phyloP scores from a whole-genome alignment of 2,888 invertebrate genomes.

The Alsophila aescularia region DNA sequence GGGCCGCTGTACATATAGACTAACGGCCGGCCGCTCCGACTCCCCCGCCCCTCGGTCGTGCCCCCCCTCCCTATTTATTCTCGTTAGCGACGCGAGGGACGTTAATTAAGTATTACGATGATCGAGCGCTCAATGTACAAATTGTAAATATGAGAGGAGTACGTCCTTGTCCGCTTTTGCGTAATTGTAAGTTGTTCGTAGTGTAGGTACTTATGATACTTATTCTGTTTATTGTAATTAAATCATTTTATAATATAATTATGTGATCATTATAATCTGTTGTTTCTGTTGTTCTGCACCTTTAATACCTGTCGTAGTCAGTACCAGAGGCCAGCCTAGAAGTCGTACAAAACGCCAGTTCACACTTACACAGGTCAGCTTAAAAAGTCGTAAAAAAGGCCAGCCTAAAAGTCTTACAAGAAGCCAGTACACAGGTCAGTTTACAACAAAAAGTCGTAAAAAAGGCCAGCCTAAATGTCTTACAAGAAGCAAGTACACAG shows the following conservation, averaged over 20 bases:
- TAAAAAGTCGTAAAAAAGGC: too few relatives aligned
- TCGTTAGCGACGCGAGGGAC: conserved; percentile 72
- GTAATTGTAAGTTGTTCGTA: conserved; percentile 83
- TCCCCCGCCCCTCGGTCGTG: conserved; percentile 38
- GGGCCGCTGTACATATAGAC: conserved; percentile 35
- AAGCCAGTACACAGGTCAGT: too few relatives aligned
- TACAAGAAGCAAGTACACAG: too few relatives aligned
- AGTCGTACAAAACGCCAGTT: too few relatives aligned
- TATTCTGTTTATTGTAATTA: conserved; percentile 86
- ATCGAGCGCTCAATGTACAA: conserved; percentile 85
- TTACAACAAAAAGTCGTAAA: too few relatives aligned
- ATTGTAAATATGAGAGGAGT: conserved; percentile 83
- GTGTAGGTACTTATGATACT: conserved; percentile 85
- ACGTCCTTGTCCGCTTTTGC: conserved; percentile 83
- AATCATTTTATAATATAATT: conserved; percentile 86
- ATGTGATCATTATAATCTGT: conserved; percentile 82
- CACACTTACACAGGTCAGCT: too few relatives aligned
- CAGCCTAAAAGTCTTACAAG: too few relatives aligned
- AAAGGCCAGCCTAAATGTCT: too few relatives aligned
- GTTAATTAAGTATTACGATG: conserved; percentile 79
- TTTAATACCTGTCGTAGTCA: background rate
- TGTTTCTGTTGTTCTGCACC: conserved; percentile 61
- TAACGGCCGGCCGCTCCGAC: conserved; percentile 39
- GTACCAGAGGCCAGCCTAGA: too few relatives aligned
- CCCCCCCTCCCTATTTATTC: conserved; percentile 74